Evolutionary conservation across 64 coral and sea anemone genomes (phyloP).

Genomic region (Hydrozoanthus tunicans): DNA sequence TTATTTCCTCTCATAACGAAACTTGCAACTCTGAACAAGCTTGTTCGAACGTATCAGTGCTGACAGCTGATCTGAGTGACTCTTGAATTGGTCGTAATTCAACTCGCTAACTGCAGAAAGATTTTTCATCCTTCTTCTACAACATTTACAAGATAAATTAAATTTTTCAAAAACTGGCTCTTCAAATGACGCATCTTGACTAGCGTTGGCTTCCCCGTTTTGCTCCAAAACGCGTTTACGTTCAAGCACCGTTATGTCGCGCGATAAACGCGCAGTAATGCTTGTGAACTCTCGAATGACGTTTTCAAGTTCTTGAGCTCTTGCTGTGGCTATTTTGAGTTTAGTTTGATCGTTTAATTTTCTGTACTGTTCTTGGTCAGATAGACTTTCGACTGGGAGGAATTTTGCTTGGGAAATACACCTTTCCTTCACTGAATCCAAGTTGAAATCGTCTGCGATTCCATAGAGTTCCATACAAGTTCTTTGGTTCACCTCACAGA

Average conservation of each 20-base stretch:
- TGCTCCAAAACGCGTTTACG: slow-evolving; percentile 31
- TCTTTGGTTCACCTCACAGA: slow-evolving; percentile 49
- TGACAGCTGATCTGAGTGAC: slow-evolving; percentile 23
- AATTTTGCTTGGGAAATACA: slow-evolving; percentile 27
- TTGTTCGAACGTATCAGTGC: slow-evolving; percentile 34
- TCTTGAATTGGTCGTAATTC: slow-evolving; percentile 50
- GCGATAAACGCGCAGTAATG: slow-evolving; percentile 10
- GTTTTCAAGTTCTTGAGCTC: slow-evolving; percentile 42
- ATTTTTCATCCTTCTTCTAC: slow-evolving; percentile 54
- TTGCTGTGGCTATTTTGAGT: slow-evolving; percentile 17
- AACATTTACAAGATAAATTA: slow-evolving; percentile 51
- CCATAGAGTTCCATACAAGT: slow-evolving; percentile 51
- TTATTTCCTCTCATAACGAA: slow-evolving; percentile 29
- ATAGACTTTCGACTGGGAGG: slow-evolving; percentile 15
- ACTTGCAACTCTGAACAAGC: slow-evolving; percentile 43
- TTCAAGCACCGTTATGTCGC: slow-evolving; percentile 35
- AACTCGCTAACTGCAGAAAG: slow-evolving; percentile 49
- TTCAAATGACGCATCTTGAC: neutral
- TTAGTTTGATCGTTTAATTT: slow-evolving; percentile 36
- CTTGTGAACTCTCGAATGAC: slow-evolving; percentile 34
- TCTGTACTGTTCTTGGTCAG: slow-evolving; percentile 34
- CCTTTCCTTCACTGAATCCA: slow-evolving; percentile 28
- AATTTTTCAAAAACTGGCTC: slow-evolving; percentile 32
- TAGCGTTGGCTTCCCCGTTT: neutral
- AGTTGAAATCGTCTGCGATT: slow-evolving; percentile 47